Conservation (phyloP, 2,113 vertebrate genomes). For the Anhinga anhinga region DNA sequence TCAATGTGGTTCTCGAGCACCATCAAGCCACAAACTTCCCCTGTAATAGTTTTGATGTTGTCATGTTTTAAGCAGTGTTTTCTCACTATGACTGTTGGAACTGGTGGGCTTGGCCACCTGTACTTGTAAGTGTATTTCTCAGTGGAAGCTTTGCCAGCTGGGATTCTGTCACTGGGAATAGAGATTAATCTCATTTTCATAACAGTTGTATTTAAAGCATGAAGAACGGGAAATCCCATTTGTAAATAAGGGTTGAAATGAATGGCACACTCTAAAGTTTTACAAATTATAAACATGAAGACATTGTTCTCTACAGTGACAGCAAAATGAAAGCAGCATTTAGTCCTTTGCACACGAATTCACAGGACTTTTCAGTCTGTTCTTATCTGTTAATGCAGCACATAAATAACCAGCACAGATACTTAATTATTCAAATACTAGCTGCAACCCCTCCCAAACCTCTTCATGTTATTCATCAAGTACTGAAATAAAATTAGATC, state of each 20-base stretch:
- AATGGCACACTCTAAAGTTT: background rate
- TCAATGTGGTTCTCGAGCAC: background rate
- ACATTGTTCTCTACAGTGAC: background rate
- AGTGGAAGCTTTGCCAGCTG: background rate
- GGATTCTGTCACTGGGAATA: background rate
- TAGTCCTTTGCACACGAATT: background rate
- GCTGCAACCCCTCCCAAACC: background rate
- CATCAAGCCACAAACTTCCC: background rate
- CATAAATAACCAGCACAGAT: background rate
- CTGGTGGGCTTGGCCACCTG: background rate
- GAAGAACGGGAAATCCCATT: background rate
- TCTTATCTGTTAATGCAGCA: conserved; percentile 10
- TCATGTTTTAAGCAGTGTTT: background rate
- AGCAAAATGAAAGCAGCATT: conserved; percentile 17
- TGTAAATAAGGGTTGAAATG: background rate
- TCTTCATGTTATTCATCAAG: background rate
- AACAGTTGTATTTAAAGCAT: background rate
- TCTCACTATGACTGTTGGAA: background rate
- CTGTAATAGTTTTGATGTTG: background rate
- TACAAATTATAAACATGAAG: background rate
- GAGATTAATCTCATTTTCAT: background rate
- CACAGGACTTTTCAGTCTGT: conserved; percentile 15
- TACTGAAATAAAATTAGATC: background rate
- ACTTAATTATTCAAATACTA: background rate
- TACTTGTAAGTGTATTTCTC: background rate